Base-by-base conservation (phyloP, 2,888 invertebrate species). In the Cristatella mucedo region DNA sequence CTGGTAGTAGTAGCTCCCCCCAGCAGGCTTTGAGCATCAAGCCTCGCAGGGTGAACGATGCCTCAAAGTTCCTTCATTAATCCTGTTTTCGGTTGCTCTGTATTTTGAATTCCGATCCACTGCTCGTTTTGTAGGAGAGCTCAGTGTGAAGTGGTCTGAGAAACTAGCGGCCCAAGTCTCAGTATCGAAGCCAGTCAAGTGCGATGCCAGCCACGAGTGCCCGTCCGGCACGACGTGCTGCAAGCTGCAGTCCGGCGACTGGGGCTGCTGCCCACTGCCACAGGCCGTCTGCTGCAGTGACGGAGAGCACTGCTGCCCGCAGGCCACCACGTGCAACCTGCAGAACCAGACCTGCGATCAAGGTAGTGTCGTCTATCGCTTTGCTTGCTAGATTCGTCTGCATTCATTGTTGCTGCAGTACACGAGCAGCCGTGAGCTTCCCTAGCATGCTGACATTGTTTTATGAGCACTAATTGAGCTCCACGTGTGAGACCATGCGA, bases 221-320 rank as follows among this genome's bases (percentile, higher is more conserved):
- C 44, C 49, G 11, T 42, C 44, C 42, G 53, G 52, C 5, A 47
- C 46, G 38, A 60, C 61, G 1, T 61, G 59, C 45, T 61, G 61
- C 48, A 37, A 42, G 32, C 38, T 52, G 38, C 26, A 33, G 21
- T 30, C 44, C 30, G 51, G 53, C 15, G 21, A 44, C 4, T 60
- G 52, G 46, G 59, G 57, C 11, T 62, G 61, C 44, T 62, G 62
- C 45, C 60, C 60, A 9, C 21, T 55, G 5, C 50, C 53, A 22
- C 42, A 55, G 52, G 61, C 53, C 16, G 41, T 45, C 2, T 56
- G 56, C 32, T 56, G 56, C 41, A 21, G 38, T 4, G 55, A 56
- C 40, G 41, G 47, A 6, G 11, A 47, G 6, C 53, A 56, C 31
- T 56, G 56, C 41, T 56, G 55, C 33, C 49, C 44, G 1, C 33